Evolutionary conservation across 2,797 vertebrate species (phyloP).

Genomic region (Siniperca undulata): DNA sequence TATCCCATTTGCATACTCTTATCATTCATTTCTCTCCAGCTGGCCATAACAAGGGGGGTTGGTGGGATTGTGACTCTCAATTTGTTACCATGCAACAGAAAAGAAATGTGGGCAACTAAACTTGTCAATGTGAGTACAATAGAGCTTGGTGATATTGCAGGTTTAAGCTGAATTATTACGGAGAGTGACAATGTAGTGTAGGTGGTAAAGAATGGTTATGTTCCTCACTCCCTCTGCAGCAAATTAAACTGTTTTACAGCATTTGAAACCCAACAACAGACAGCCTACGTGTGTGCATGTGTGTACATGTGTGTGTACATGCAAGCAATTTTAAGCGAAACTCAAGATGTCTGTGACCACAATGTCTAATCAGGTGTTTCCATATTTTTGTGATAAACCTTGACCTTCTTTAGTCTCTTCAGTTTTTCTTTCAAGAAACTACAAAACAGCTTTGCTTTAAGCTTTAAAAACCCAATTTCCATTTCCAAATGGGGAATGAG

Average conservation of each 20-base stretch:
- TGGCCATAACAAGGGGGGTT: constrained; percentile 66
- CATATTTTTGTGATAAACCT: background rate
- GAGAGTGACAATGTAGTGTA: constrained; percentile 58
- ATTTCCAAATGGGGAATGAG: background rate
- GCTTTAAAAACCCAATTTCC: background rate
- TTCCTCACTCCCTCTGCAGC: constrained; percentile 16
- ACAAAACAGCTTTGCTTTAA: background rate
- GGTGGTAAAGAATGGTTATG: constrained; percentile 52
- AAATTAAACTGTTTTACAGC: constrained; percentile 40
- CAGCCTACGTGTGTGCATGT: background rate
- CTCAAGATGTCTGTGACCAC: background rate
- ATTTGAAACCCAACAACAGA: constrained; percentile 24
- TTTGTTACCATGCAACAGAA: constrained; percentile 73
- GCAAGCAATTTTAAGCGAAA: background rate
- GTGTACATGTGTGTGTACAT: background rate
- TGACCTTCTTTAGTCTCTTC: background rate
- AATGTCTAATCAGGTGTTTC: background rate
- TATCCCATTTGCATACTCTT: constrained; percentile 72
- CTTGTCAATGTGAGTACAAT: constrained; percentile 63
- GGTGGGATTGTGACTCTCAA: constrained; percentile 46
- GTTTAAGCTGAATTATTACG: constrained; percentile 61
- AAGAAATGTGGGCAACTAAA: constrained; percentile 67
- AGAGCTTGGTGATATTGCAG: constrained; percentile 50
- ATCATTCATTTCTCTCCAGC: constrained; percentile 70
- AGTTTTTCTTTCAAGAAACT: background rate